These are phyloP conservation scores for Spinus pinus DNA, from an alignment of 2,797 vertebrate genomes.

Conservation along the genomic window DNA sequence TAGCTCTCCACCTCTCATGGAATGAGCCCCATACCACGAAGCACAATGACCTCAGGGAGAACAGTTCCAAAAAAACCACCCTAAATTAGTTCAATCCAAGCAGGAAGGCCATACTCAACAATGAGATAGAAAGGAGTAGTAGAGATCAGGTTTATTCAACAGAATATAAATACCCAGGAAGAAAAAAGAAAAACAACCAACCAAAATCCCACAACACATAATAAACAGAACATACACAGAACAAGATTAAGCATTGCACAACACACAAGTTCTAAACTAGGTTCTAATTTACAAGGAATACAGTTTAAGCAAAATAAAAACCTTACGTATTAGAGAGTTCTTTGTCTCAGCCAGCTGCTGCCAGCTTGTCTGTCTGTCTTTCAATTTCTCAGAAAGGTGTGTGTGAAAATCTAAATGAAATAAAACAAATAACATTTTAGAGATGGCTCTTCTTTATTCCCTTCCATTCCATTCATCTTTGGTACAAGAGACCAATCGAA, in stretches of 20 bases:
- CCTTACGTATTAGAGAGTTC: slow-evolving; percentile 76
- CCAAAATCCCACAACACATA: not conserved
- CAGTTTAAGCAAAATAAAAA: slow-evolving; percentile 67
- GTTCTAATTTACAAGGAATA: slow-evolving; percentile 32
- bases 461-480: not conserved
- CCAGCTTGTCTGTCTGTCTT: slow-evolving; percentile 76
- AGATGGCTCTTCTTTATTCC: not conserved
- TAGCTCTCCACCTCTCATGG: not conserved
- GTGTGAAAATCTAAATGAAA: slow-evolving; percentile 76
- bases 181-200: not conserved
- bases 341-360: slow-evolving; percentile 76
- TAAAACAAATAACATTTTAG: slow-evolving; percentile 72
- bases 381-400: slow-evolving; percentile 77
- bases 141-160: not conserved
- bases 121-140: not conserved
- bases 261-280: slow-evolving; percentile 13
- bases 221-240: not conserved
- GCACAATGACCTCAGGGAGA: not conserved
- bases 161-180: not conserved
- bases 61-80: not conserved
- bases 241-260: not conserved
- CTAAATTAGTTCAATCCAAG: not conserved
- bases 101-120: not conserved
- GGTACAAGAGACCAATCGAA: not conserved
- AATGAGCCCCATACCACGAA: rapidly evolving